Conservation (phyloP, 2,113 vertebrate species). For the Catharus bicknelli region DNA sequence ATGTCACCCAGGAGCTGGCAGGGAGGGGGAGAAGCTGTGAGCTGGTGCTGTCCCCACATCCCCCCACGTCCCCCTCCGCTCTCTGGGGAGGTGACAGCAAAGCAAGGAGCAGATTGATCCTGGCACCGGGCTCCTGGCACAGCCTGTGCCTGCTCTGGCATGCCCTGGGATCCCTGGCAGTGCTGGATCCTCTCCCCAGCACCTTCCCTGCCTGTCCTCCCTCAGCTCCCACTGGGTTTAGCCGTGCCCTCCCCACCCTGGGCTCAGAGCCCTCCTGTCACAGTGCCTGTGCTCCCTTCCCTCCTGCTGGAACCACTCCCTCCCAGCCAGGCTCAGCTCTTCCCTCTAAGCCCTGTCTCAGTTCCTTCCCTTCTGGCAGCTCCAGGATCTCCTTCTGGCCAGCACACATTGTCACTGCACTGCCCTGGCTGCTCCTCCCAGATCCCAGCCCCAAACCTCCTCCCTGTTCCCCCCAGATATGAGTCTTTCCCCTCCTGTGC, state of each 20-base stretch:
- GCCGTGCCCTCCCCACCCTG: neutral
- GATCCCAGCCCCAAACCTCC: neutral
- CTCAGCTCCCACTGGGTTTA: accelerated
- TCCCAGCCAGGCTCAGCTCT: neutral
- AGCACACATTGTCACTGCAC: accelerated
- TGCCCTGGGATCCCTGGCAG: neutral
- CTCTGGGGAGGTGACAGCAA: accelerated
- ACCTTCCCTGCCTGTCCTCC: neutral
- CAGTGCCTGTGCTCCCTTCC: neutral
- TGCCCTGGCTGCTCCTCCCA: neutral
- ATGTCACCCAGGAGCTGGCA: slow-evolving; percentile 79
- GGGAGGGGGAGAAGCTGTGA: neutral
- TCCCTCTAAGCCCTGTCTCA: neutral
- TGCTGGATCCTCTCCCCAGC: neutral
- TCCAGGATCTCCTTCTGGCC: neutral
- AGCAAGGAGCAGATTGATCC: neutral
- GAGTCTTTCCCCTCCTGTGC: accelerated
- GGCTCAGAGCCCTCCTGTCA: neutral
- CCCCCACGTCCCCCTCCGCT: accelerated
- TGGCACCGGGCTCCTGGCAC: neutral
- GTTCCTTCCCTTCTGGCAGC: neutral
- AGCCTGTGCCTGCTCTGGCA: neutral
- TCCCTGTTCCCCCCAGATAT: neutral
- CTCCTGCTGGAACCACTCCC: neutral
- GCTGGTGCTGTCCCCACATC: accelerated